Percentiles rank a stretch among this genome's conserved stretches.
Evolutionary conservation across 2,888 invertebrate species (phyloP).

Genomic region (Aethes cnicana): DNA sequence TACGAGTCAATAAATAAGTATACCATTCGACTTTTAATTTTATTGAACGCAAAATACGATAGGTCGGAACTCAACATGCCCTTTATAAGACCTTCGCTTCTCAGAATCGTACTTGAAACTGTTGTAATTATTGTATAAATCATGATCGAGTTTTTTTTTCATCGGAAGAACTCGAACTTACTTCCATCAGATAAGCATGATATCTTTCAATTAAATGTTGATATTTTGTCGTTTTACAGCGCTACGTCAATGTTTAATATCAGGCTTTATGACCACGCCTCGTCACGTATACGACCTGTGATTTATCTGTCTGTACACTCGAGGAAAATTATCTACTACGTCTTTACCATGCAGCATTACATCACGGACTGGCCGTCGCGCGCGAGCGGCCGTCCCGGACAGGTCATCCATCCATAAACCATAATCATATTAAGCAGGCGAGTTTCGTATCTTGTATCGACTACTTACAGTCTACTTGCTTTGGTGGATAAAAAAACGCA

Average conservation of each 20-base stretch:
- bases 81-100: slow-evolving; percentile 62
- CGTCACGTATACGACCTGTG: slow-evolving; percentile 9
- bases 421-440: slow-evolving; percentile 23
- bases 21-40: slow-evolving; percentile 69
- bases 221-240: no score
- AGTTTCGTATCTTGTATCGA: no score
- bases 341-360: slow-evolving; percentile 9
- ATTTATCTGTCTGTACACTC: slow-evolving; percentile 12
- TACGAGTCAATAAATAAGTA: slow-evolving; percentile 60
- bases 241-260: no score
- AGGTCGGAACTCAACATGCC: slow-evolving; percentile 46
- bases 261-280: neutral
- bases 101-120: slow-evolving; percentile 32
- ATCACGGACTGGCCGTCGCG: slow-evolving; percentile 20
- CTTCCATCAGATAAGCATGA: neutral
- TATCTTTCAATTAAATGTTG: no score
- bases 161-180: slow-evolving; percentile 2
- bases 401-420: slow-evolving; percentile 28
- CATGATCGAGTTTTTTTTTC: slow-evolving; percentile 1
- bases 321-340: slow-evolving; percentile 20
- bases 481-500: no score
- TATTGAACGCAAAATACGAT: slow-evolving; percentile 57
- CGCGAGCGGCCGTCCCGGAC: slow-evolving; percentile 15
- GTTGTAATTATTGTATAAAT: slow-evolving; percentile 12
- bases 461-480: no score